Base-by-base conservation (phyloP, 2,888 invertebrate species). In the Lithophane socia region DNA sequence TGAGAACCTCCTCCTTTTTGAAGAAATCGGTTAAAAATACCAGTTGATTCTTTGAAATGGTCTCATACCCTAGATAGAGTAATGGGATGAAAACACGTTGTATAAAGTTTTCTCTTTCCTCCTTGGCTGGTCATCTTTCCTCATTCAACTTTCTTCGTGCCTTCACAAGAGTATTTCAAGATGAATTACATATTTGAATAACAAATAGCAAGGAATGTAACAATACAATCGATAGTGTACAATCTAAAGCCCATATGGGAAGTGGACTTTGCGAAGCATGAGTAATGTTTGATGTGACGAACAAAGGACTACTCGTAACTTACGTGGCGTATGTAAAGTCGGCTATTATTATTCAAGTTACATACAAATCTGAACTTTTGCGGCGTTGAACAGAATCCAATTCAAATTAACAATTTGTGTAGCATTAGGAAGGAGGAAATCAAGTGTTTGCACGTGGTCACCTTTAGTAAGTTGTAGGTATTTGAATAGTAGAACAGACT, bases 261-360 rank as follows among this genome's bases (percentile, higher is more conserved):
- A 72, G 80, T 80, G 85, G 79, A 89, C 90, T 90, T 88, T 83
- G 89, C 78, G 66, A 73, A 29, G 61, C 67, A 85, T 91, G 90
- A 91, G 79, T 89, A 90, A 90, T 83, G 73, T 75, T 75, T 69
- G 64, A 47, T 69, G 56, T 69, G 74, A 66, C 71, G 69, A 84
- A 90, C 90, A 90, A 89, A 87, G 79, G 70, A 79, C 54, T 60
- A 37, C 37, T 37, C 37, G 37, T 37, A 54, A n/a, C 52, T 44
- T 44, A 69, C 54, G 54, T 52, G 64, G 56, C 18, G 37, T 63
- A 66, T 73, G 52, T 79, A 60, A 81, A 77, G n/a, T 24, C 12
- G 64, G 12, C 44, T 61, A 75, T 84, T 69, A 65, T 56, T 75
- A 87, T 86, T 85, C 77, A 73, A 82, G 64, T 68, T 16, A 69